phyloP scores from a whole-genome alignment of 1,140 invertebrate genomes.

The Phymastichus coffea region DNA sequence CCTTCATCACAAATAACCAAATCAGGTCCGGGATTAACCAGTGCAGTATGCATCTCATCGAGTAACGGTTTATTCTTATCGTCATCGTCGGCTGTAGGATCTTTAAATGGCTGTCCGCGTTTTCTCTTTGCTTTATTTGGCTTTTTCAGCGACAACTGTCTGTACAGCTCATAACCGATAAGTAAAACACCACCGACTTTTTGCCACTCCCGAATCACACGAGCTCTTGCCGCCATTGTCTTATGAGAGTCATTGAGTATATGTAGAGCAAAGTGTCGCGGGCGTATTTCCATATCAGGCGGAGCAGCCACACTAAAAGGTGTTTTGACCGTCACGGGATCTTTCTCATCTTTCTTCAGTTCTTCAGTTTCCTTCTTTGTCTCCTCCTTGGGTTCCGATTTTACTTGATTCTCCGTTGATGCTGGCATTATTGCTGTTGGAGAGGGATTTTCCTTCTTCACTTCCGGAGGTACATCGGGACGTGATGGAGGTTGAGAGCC shows the following conservation, averaged over 20 bases:
- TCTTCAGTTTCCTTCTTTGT: constrained; percentile 56
- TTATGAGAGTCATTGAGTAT: constrained; percentile 94
- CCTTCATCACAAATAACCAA: constrained; percentile 95
- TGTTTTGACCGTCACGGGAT: constrained; percentile 41
- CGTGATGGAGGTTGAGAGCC: constrained; percentile 11
- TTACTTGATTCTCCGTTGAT: constrained; percentile 40
- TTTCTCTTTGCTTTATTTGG: constrained; percentile 52
- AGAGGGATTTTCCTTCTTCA: constrained; percentile 32
- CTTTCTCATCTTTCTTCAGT: constrained; percentile 56
- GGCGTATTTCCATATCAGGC: constrained; percentile 53
- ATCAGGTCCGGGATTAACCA: constrained; percentile 92
- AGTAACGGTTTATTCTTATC: constrained; percentile 84
- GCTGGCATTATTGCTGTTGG: constrained; percentile 17
- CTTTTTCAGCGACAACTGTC: constrained; percentile 81
- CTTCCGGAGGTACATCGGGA: constrained; percentile 30
- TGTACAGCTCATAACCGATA: constrained; percentile 97
- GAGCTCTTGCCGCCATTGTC: constrained; percentile 79
- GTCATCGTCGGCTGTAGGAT: constrained; percentile 59
- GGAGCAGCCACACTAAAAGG: constrained; percentile 48
- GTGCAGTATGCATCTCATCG: constrained; percentile 82
- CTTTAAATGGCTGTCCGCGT: constrained; percentile 49
- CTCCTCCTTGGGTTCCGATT: constrained; percentile 51
- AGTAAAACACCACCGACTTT: constrained; percentile 88
- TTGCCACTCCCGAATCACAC: constrained; percentile 81
- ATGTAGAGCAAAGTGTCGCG: constrained; percentile 83